Base-by-base conservation (phyloP, 2,888 invertebrate genomes). In the Tachystola acroxantha region DNA sequence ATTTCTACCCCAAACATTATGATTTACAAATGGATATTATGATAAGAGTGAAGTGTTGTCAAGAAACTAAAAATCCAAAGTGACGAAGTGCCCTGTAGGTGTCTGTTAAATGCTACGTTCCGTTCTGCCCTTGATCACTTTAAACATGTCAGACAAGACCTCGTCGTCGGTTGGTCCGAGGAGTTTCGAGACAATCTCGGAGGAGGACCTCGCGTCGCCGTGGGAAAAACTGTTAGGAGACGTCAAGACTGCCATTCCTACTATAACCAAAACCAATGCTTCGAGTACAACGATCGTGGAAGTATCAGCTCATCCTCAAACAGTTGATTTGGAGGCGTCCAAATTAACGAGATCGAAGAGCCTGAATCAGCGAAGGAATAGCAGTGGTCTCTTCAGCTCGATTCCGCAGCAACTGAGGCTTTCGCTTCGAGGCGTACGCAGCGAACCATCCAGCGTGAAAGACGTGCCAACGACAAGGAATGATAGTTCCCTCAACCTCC, bases 11-110 rank as follows among this genome's bases (percentile, higher is more conserved):
- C 75, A 86, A 86, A 78, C 82, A 85, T 82, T 86, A 86, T 86
- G 86, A 86, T 85, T 84, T 86, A 86, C 86, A 85, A 86, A 86
- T 86, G 86, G 86, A 86, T 86, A 86, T 86, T 86, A 86, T 82
- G 84, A 86, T 86, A 80, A 72, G 86, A 81, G 86, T 86, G 85
- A 86, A 86, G 86, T 86, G 86, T 60, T 86, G 80, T 71, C 86
- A 86, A 85, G 85, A 85, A 86, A 86, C 85, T 84, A 86, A 86
- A 81, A 86, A 86, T 61, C 86, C 86, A 71, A 86, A 86, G 86
- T 86, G 86, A 86, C 80, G 76, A 82, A 84, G 82, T 82, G 79
- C 67, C 72, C 72, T 70, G 67, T 74, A 74, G 81, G 84, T 81
- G 81, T 82, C 82, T 76, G 80, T 73, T n/a, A 27, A 64, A 72